phyloP scores from a whole-genome alignment of 1,140 invertebrate species.

The Diprion similis region DNA sequence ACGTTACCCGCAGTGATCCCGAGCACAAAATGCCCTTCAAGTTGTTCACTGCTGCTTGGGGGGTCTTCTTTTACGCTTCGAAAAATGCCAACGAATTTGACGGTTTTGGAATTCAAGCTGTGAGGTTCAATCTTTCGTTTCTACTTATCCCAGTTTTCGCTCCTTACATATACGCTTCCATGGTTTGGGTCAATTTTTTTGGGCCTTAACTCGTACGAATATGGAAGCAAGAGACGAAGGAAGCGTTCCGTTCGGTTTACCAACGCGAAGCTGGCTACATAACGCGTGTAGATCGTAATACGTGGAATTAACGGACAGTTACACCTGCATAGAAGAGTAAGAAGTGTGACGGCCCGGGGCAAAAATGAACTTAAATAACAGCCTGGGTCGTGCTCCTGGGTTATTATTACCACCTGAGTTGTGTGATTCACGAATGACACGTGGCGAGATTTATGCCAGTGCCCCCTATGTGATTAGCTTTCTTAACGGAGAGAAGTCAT shows the following conservation, averaged over 20 bases:
- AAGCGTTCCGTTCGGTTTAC: too few species aligned
- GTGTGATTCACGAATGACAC: constrained; percentile 53
- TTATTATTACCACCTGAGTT: constrained; percentile 57
- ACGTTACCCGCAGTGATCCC: too few species aligned
- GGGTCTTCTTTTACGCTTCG: not conserved
- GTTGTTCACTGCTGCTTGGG: not conserved
- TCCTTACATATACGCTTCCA: too few species aligned
- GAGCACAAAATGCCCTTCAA: too few species aligned
- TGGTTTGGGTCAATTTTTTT: too few species aligned
- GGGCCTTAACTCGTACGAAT: too few species aligned
- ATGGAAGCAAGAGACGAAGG: too few species aligned
- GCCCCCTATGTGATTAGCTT: constrained; percentile 53
- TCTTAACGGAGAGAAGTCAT: constrained; percentile 35
- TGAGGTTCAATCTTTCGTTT: not conserved
- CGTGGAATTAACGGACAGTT: constrained; percentile 18
- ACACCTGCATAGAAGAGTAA: constrained; percentile 10
- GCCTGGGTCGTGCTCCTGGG: constrained; percentile 35
- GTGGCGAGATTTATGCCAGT: constrained; percentile 45
- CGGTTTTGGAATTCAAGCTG: too few species aligned
- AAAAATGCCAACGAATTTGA: too few species aligned
- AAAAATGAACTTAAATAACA: constrained; percentile 53
- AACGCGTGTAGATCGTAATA: constrained; percentile 11
- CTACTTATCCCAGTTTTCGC: not conserved
- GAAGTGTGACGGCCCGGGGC: constrained; percentile 31
- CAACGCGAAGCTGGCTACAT: not conserved